Base-by-base conservation (phyloP, 1,140 invertebrate genomes). In the Antheraea pernyi region DNA sequence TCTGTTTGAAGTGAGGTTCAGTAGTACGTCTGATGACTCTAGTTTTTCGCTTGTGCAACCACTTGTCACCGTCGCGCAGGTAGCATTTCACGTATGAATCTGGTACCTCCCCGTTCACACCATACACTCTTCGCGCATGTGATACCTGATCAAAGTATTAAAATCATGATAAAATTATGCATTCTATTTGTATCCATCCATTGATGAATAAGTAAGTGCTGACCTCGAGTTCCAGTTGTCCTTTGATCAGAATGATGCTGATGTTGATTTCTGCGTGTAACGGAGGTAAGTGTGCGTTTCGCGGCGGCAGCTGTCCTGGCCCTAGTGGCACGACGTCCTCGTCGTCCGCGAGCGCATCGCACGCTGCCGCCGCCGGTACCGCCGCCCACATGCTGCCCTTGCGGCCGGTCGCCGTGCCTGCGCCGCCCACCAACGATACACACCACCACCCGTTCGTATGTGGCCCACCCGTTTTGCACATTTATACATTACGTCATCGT, bases 81-180 rank as follows among this genome's bases (percentile, higher is more conserved):
- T 98, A 98, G 62, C 97, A 98, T 92, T 99, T 99, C 63, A 98
- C 97, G 91, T 99, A 99, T 5, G 97, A 98, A 84, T 98, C 98
- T 93, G 94, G 90, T 63, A 91, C 90, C 72, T 92, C 90, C 46
- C 90, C 90, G 72, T 92, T 90, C 36, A 91, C 88, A 63, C 90
- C 90, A 70, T 91, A 91, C 65, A 92, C 90, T 7, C 90, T 85
- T 64, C 90, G 87, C 0, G 90, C 90, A 65, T 91, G 88, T 19
- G 88, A 91, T 39, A 92, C 86, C 90, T 92, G 67, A 19, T 22
- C 3, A 42, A 65, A 19, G 22, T 30, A 30, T 30, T 30, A 30
- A 1, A 30, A 30, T 30, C 1, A 30, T 30, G 1, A 30, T 30
- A 30, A 19, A 19, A 22, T 11, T 60, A 60, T 19, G 5, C n/a